Conservation (phyloP, 2,888 invertebrate genomes). For the Incurvaria masculella region DNA sequence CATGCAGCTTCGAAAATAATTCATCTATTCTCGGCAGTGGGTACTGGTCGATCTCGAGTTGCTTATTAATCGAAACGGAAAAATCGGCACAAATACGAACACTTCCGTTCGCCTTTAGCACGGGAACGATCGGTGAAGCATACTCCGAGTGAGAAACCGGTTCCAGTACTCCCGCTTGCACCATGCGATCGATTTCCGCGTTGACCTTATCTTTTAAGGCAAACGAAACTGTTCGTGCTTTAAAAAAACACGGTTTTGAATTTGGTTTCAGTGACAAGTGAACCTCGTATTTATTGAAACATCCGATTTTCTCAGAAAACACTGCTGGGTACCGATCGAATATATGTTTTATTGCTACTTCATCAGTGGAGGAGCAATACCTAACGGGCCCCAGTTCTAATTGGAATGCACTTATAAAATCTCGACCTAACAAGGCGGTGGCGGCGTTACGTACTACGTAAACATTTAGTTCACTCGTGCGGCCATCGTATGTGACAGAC, state of each 20-base stretch:
- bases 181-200: slow-evolving; percentile 15
- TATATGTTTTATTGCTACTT: too few relatives aligned
- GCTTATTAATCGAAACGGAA: slow-evolving; percentile 20
- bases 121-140: slow-evolving; percentile 18
- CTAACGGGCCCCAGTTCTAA: slow-evolving; percentile 1
- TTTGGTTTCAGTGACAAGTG: slow-evolving; percentile 12
- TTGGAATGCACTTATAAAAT: slow-evolving; percentile 5
- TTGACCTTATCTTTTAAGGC: slow-evolving; percentile 19
- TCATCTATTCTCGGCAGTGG: slow-evolving; percentile 19
- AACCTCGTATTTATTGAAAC: slow-evolving; percentile 15
- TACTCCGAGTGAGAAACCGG: slow-evolving; percentile 15
- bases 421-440: slow-evolving; percentile 8
- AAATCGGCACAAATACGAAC: slow-evolving; percentile 17
- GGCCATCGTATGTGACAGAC: slow-evolving; percentile 2
- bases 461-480: background rate
- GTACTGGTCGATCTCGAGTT: slow-evolving; percentile 19
- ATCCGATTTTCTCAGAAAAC: too few relatives aligned
- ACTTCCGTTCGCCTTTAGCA: slow-evolving; percentile 13
- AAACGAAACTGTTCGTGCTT: slow-evolving; percentile 19
- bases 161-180: slow-evolving; percentile 16
- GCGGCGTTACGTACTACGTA: slow-evolving; percentile 7
- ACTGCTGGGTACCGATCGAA: too few relatives aligned
- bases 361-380: background rate
- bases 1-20: slow-evolving; percentile 15
- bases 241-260: slow-evolving; percentile 15